Conservation (phyloP, 2,797 vertebrate species). For the Erithacus rubecula region DNA sequence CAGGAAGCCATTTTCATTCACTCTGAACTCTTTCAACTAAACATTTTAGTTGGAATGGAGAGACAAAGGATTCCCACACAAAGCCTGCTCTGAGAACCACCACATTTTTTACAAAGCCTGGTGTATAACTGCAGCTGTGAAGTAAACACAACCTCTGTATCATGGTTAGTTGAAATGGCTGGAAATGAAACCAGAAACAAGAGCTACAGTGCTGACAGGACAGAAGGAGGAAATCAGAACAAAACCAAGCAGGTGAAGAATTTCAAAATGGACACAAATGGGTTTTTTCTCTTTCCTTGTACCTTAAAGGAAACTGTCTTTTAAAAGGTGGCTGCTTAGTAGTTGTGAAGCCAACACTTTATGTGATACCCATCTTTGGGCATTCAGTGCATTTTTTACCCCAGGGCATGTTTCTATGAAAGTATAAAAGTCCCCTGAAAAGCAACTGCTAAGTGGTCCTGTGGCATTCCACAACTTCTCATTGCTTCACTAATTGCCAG, state of each 20-base stretch:
- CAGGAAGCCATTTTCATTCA: not conserved
- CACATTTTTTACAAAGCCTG: not conserved
- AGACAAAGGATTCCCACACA: not conserved
- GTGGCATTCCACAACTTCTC: not conserved
- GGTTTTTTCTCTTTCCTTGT: not conserved
- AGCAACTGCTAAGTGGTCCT: not conserved
- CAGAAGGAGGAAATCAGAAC: rapidly evolving
- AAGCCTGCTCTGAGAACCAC: not conserved
- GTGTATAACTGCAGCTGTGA: not conserved
- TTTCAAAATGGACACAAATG: not conserved
- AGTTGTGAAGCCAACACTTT: not conserved
- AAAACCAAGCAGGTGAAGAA: not conserved
- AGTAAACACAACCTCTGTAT: not conserved
- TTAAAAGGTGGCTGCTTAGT: not conserved
- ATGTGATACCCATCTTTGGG: not conserved
- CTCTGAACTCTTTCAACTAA: not conserved
- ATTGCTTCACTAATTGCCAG: not conserved
- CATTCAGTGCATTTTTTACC: not conserved
- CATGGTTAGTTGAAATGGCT: not conserved
- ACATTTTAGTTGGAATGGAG: not conserved
- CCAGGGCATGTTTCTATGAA: not conserved
- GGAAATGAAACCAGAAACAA: not conserved
- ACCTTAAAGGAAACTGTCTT: not conserved
- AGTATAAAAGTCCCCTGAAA: not conserved
- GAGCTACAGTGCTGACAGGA: not conserved